phyloP scores from a whole-genome alignment of 2,113 vertebrate species.

The Dendropsophus ebraccatus region DNA sequence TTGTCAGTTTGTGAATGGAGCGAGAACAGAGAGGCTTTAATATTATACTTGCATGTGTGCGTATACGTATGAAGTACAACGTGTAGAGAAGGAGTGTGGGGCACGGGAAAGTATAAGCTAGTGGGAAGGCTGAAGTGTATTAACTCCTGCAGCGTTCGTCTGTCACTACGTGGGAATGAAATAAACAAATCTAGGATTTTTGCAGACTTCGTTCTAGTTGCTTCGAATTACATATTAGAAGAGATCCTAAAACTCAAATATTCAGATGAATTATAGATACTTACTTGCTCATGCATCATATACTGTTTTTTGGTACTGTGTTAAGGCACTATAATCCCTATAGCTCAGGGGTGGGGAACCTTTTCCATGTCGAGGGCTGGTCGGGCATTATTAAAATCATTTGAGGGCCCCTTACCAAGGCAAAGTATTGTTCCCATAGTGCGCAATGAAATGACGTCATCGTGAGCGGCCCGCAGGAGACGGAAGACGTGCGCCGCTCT shows the following conservation, averaged over 20 bases:
- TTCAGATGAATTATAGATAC: not conserved
- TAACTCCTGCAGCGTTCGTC: not conserved
- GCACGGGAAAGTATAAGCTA: not conserved
- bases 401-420: too few species aligned
- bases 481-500: too few species aligned
- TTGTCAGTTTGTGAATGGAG: slow-evolving; percentile 46
- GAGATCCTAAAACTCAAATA: not conserved
- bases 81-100: not conserved
- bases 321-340: not conserved
- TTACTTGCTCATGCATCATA: not conserved
- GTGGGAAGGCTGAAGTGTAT: not conserved
- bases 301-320: too few species aligned
- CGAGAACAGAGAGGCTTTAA: slow-evolving; percentile 42
- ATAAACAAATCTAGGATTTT: not conserved
- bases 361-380: too few species aligned
- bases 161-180: not conserved
- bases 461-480: too few species aligned
- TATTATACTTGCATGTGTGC: slow-evolving; percentile 1
- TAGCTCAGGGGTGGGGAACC: too few species aligned
- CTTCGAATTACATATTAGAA: not conserved
- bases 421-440: too few species aligned
- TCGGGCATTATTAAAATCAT: too few species aligned
- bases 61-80: not conserved
- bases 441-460: too few species aligned
- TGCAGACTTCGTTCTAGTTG: not conserved